Evolutionary conservation across 2,888 invertebrate species (phyloP).

Genomic region (Xanthorhoe designata): DNA sequence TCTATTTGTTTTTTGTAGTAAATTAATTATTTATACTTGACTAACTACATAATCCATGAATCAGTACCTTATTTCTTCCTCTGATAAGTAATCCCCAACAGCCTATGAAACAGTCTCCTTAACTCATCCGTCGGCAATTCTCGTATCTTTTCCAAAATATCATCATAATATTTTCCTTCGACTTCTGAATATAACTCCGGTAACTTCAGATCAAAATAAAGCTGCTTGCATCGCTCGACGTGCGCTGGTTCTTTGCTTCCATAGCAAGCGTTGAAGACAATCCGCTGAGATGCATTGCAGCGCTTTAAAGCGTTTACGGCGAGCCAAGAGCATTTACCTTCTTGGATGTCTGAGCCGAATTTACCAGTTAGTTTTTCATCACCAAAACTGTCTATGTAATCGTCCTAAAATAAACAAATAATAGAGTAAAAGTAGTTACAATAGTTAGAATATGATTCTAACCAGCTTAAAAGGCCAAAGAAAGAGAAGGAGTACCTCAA

Average conservation of each 20-base stretch:
- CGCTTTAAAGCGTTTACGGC: conserved; percentile 92
- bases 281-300: conserved; percentile 87
- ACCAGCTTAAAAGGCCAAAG: no score
- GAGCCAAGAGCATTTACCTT: conserved; percentile 98
- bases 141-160: conserved; percentile 76
- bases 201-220: conserved; percentile 87
- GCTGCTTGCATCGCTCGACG: conserved; percentile 74
- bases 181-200: conserved; percentile 89
- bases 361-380: conserved; percentile 94
- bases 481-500: conserved; percentile 1
- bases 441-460: no score
- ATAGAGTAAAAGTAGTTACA: neutral
- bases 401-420: conserved; percentile 84
- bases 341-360: conserved; percentile 94
- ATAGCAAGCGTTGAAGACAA: conserved; percentile 88
- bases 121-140: conserved; percentile 60
- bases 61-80: conserved; percentile 47
- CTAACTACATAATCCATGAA: neutral
- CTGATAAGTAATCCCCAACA: conserved; percentile 90
- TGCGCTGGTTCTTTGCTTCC: conserved; percentile 88
- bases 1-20: no score
- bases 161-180: conserved; percentile 90
- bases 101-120: conserved; percentile 89
- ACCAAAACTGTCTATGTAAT: conserved; percentile 95
- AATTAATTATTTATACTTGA: neutral